Percentiles rank a stretch among this genome's conserved stretches.
Evolutionary conservation across 2,113 vertebrate species (phyloP).

Genomic region (Stercorarius parasiticus): DNA sequence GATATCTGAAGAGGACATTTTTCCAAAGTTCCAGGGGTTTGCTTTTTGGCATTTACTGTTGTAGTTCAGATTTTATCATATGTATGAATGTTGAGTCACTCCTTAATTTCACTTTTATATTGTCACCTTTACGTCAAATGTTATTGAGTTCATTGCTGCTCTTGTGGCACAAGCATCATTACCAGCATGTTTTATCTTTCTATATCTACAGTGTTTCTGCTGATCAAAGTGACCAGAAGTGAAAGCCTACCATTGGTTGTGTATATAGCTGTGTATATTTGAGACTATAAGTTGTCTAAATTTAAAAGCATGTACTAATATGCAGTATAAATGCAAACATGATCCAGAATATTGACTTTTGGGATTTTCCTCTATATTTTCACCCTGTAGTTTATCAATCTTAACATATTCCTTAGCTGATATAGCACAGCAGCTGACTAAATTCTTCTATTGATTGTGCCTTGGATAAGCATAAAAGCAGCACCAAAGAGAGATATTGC

Average conservation of each 20-base stretch:
- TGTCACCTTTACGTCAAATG: neutral
- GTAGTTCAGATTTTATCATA: neutral
- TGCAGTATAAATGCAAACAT: neutral
- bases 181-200: neutral
- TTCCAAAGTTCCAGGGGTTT: neutral
- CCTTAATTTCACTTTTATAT: neutral
- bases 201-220: neutral
- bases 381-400: neutral
- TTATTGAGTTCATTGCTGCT: neutral
- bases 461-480: constrained; percentile 5
- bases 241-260: neutral
- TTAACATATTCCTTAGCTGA: neutral
- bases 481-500: neutral
- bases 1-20: neutral
- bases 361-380: neutral
- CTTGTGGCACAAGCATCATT: neutral
- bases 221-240: neutral
- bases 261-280: neutral
- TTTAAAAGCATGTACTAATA: neutral
- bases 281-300: accelerated
- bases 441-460: neutral
- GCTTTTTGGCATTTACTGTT: neutral
- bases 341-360: neutral
- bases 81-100: neutral
- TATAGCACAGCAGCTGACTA: neutral